phyloP scores from a whole-genome alignment of 2,113 vertebrate species.

The Hippocampus guttulatus region DNA sequence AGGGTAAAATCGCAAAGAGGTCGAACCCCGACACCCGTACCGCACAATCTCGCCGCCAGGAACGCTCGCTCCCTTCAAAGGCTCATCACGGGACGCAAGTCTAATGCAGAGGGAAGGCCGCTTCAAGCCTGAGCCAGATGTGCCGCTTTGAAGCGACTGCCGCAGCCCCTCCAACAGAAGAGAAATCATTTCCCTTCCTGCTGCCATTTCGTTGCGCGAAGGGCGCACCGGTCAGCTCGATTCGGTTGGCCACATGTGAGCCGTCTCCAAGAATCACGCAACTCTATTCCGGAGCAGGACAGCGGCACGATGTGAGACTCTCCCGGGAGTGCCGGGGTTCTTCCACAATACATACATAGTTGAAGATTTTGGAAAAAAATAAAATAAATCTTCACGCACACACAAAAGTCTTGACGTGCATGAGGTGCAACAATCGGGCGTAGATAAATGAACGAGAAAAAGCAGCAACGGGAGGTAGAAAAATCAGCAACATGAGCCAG shows the following conservation, averaged over 20 bases:
- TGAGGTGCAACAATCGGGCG: conserved; percentile 53
- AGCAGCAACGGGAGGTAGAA: conserved; percentile 52
- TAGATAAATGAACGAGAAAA: conserved; percentile 67
- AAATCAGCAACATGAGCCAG: conserved; percentile 42
- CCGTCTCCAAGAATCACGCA: conserved; percentile 57
- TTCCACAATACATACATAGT: conserved; percentile 45
- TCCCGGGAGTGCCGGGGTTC: conserved; percentile 27
- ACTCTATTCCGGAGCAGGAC: conserved; percentile 50
- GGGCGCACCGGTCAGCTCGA: conserved; percentile 37
- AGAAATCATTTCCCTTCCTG: conserved; percentile 64
- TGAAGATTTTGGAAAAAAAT: conserved; percentile 57
- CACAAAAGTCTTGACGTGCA: conserved; percentile 44
- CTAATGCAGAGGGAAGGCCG: conserved; percentile 61
- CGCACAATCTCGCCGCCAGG: conserved; percentile 47
- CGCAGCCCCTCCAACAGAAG: conserved; percentile 48
- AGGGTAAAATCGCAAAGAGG: not conserved
- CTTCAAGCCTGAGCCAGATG: conserved; percentile 54
- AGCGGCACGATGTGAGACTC: conserved; percentile 54
- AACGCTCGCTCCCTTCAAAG: conserved; percentile 62
- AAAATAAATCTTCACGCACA: conserved; percentile 49
- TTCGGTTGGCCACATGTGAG: conserved; percentile 46
- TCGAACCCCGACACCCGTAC: conserved; percentile 32
- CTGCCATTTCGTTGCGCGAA: conserved; percentile 45
- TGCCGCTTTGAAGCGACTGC: conserved; percentile 60
- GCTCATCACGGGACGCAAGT: conserved; percentile 60